phyloP scores from a whole-genome alignment of 2,113 vertebrate species.

The Cettia cetti region DNA sequence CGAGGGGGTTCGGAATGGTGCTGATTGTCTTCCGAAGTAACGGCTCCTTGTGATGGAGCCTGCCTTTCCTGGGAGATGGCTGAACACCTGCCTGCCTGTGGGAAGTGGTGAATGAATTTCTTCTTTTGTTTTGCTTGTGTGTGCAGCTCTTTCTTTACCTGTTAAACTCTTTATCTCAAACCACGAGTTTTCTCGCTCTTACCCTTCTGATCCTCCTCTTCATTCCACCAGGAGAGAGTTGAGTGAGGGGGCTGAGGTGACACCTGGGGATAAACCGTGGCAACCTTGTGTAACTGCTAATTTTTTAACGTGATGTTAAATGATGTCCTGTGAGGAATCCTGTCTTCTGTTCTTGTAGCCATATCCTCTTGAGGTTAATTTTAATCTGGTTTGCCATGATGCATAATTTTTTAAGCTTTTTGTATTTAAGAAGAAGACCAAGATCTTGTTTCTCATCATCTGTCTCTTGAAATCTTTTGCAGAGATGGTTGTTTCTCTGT shows the following conservation, averaged over 20 bases:
- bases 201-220: neutral
- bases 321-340: neutral
- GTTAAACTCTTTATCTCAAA: neutral
- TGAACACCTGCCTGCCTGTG: neutral
- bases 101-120: neutral
- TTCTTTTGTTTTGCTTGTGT: neutral
- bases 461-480: neutral
- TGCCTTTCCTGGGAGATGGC: neutral
- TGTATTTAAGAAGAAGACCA: neutral
- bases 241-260: accelerated
- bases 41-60: accelerated
- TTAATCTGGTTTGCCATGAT: neutral
- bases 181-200: neutral
- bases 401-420: neutral
- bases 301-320: neutral
- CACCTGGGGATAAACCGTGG: accelerated
- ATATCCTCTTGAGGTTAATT: neutral
- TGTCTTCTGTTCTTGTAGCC: neutral
- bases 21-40: neutral
- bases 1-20: accelerated
- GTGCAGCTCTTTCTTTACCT: neutral
- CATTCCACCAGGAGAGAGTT: neutral
- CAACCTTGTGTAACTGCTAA: neutral
- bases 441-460: neutral
- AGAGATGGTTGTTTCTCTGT: neutral